Base-by-base conservation (phyloP, 1,140 invertebrate species). In the Cyclargus thomasi region DNA sequence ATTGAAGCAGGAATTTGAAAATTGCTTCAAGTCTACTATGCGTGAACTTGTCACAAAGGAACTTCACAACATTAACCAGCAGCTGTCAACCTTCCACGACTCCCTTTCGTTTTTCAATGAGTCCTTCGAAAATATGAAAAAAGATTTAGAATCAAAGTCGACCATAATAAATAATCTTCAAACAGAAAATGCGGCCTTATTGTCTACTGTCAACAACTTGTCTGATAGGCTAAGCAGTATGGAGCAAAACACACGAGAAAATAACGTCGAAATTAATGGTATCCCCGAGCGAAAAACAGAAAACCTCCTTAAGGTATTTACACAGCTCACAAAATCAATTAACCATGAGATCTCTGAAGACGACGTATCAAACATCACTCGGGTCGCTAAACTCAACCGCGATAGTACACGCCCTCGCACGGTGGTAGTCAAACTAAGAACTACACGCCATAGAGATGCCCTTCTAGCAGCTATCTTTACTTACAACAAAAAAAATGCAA, bases 181-280 rank as follows among this genome's bases (percentile, higher is more conserved):
- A 63, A 0, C 21, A 2, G 62, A 63, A 10, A 63, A 63, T 14
- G 21, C 11, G 10, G 22, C 7, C 5, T 16, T 63, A 2, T 11
- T n/a, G 22, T 8, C 16, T 22, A 29, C 62, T 14, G 62, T 63
- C 0, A 35, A 21, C 22, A 22, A 63, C 14, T 7, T 63, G 22
- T 29, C 62, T 1, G 22, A 63, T 29, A 29, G 36, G 10, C 10
- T 70, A 5, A 18, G 29, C 59, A 53, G 29, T 17, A 39, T 55
- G 0, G 65, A 70, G 11, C 69, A 67, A 18, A 22, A n/a, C 17
- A 23, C 17, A 17, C 65, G 65, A 1, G 59, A 36, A 20, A 64
- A 23, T 39, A 70, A 70, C 7, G 29, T 70, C 20, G 69, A 70
- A 64, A 70, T 67, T 17, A 63, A 47, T 8, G 68, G 68, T 0